Percentiles rank a stretch among this genome's conserved stretches.
These are phyloP conservation scores for Hemicrepidius hirtus DNA, from an alignment of 2,888 invertebrate species.

Conservation along the genomic window DNA sequence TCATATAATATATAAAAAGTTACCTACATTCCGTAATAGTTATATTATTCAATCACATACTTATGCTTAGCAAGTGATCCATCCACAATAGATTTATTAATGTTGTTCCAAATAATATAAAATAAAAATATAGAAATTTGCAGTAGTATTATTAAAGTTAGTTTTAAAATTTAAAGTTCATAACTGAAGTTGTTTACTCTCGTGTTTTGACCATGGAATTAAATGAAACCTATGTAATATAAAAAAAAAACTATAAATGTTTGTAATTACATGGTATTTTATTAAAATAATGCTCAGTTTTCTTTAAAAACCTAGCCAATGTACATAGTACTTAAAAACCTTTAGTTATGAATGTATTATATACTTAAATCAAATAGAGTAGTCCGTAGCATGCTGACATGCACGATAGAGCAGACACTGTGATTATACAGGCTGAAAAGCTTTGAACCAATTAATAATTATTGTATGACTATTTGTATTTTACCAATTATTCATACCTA, in stretches of 20 bases:
- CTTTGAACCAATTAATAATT: constrained; percentile 63
- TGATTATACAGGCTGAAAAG: constrained; percentile 65
- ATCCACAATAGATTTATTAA: constrained; percentile 25
- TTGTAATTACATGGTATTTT: constrained; percentile 20
- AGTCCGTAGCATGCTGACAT: constrained; percentile 60
- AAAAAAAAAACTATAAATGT: constrained; percentile 28
- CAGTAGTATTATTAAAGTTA: constrained; percentile 16
- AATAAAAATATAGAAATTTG: constrained; percentile 4
- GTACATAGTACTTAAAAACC: constrained; percentile 42
- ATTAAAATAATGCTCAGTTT: constrained; percentile 35
- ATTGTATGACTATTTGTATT: constrained; percentile 45
- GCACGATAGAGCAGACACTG: constrained; percentile 67
- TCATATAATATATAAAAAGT: constrained; percentile 4
- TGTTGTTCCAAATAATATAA: constrained; percentile 19
- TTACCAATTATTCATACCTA: constrained; percentile 42
- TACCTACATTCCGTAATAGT: constrained; percentile 19
- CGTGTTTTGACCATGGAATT: constrained; percentile 17
- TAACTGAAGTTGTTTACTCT: constrained; percentile 6
- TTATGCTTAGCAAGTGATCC: constrained; percentile 30
- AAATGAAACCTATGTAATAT: constrained; percentile 4
- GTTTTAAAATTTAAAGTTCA: constrained; percentile 10
- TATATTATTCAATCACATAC: constrained; percentile 6
- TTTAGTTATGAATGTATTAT: constrained; percentile 42
- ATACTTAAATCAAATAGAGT: constrained; percentile 45
- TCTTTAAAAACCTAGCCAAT: constrained; percentile 31